These are phyloP conservation scores for Temnothorax unifasciatus DNA, from an alignment of 2,888 invertebrate genomes.

Conservation along the genomic window DNA sequence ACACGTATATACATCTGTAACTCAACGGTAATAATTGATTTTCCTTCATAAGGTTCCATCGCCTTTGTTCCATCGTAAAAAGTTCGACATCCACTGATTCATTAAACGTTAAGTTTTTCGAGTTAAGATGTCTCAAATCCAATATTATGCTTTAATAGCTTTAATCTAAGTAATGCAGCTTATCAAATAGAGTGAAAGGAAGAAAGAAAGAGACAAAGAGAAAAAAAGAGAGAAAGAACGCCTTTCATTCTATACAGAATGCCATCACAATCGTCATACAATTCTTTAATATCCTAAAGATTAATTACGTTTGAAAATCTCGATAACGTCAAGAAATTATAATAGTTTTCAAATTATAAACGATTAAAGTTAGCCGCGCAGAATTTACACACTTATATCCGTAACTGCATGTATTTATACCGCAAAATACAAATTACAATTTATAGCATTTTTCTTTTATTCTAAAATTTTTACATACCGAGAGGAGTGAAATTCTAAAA, in stretches of 20 bases:
- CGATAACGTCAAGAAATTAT: not conserved
- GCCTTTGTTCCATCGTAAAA: not conserved
- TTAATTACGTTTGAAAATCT: slow-evolving; percentile 16
- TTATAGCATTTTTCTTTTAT: not conserved
- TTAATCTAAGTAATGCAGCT: not conserved
- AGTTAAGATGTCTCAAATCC: not conserved
- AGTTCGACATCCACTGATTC: not conserved
- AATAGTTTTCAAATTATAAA: slow-evolving; percentile 15
- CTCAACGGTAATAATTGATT: not conserved
- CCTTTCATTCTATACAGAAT: not conserved
- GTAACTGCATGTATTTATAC: not conserved
- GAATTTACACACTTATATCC: not conserved
- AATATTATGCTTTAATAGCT: slow-evolving; percentile 9
- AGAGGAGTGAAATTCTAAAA: not conserved
- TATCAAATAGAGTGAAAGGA: not conserved
- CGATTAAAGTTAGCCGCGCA: not conserved
- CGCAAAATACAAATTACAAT: not conserved
- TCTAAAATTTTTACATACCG: not conserved
- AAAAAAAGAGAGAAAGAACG: not conserved
- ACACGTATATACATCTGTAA: not conserved
- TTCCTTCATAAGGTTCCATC: not conserved
- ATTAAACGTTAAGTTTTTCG: not conserved
- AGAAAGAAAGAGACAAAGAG: not conserved
- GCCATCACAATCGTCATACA: not conserved
- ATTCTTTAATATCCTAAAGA: slow-evolving; percentile 15